phyloP scores from a whole-genome alignment of 2,113 vertebrate genomes.

The rabbit (Oryctolagus cuniculus) region DNA sequence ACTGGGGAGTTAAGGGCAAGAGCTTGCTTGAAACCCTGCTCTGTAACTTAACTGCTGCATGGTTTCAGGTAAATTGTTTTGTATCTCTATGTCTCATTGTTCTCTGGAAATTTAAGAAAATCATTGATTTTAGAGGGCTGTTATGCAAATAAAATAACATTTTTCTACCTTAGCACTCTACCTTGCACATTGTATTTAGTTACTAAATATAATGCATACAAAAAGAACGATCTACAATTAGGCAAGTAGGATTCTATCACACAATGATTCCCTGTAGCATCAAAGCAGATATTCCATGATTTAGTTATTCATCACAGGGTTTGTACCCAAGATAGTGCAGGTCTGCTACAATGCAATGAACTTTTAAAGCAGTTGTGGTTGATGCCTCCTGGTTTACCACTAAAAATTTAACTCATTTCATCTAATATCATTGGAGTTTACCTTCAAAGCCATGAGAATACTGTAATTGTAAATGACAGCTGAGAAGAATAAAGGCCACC shows the following conservation, averaged over 20 bases:
- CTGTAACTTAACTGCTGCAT: neutral
- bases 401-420: constrained; percentile 61
- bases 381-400: neutral
- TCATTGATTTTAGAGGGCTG: neutral
- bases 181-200: neutral
- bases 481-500: constrained; percentile 49
- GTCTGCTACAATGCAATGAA: constrained; percentile 38
- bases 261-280: neutral
- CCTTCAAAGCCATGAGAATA: constrained; percentile 30
- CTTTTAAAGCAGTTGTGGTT: neutral
- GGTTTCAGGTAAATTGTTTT: neutral
- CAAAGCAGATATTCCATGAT: neutral
- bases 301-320: neutral
- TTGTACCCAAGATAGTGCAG: neutral
- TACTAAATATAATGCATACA: neutral
- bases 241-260: neutral
- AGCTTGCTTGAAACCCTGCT: neutral
- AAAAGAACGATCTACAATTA: neutral
- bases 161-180: neutral
- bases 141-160: neutral
- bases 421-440: constrained; percentile 57
- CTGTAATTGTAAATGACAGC: constrained; percentile 53
- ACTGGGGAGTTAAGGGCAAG: neutral
- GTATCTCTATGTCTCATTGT: neutral
- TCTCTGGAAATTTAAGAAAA: neutral